phyloP scores from a whole-genome alignment of 2,888 invertebrate species.

The Pyrochroa serraticornis region DNA sequence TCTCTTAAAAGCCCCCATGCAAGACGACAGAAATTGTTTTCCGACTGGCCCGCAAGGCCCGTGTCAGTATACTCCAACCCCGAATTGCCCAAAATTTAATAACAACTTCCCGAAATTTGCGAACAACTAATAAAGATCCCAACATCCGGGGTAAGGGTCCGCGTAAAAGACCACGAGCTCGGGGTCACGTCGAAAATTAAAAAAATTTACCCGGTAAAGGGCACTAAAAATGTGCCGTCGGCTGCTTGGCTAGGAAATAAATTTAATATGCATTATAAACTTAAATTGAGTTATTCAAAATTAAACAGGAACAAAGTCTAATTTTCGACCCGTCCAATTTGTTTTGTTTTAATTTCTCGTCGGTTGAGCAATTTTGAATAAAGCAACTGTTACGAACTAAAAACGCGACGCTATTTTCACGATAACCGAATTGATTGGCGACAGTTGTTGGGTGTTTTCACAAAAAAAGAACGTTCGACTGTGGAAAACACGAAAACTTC shows the following conservation, averaged over 20 bases:
- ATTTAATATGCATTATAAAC: conserved; percentile 12
- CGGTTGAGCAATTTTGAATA: conserved; percentile 7
- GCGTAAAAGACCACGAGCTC: too few relatives aligned
- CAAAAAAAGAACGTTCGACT: background rate
- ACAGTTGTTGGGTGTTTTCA: conserved; percentile 2
- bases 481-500: background rate
- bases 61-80: too few relatives aligned
- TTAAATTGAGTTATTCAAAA: conserved; percentile 12
- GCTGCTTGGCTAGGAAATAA: background rate
- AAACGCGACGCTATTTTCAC: conserved; percentile 7
- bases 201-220: too few relatives aligned
- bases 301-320: conserved; percentile 6
- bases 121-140: too few relatives aligned
- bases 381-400: conserved; percentile 1
- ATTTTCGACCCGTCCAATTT: conserved; percentile 12
- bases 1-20: conserved; percentile 2
- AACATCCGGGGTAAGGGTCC: too few relatives aligned
- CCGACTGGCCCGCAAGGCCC: too few relatives aligned
- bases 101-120: too few relatives aligned
- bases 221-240: too few relatives aligned
- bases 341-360: conserved; percentile 15
- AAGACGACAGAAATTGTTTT: background rate
- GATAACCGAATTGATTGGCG: conserved; percentile 7
- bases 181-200: too few relatives aligned
- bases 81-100: too few relatives aligned